Evolutionary conservation across 2,888 invertebrate genomes (phyloP), one percentile per base, ranked within the genome.

Genomic region (Ctenicera cuprea): DNA sequence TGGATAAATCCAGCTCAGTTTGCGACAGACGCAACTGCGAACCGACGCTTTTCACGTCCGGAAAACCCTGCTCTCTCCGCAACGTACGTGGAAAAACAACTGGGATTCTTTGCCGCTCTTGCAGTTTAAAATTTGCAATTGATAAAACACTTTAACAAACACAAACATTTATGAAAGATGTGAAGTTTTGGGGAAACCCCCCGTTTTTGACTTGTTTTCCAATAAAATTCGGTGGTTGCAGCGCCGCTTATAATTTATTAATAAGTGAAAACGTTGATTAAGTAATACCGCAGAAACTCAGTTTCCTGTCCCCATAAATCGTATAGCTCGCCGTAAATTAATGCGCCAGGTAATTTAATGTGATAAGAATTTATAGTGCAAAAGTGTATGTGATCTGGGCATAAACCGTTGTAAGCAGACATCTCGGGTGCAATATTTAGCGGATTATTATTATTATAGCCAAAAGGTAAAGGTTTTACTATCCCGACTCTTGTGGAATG

Each of bases 1-100:
- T 79, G 82, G 82, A 81, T 80, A 79, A 80, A 79, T 82, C 80
- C 79, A 82, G 82, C 83, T 81, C 82, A 83, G 83, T 82, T 81
- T 80, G 79, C 79, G 77, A 79, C 77, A 79, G 80, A 78, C 80
- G 80, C 77, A 83, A 75, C 76, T 69, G 65, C 73, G 75, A 68
- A 73, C 65, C 72, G 76, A 74, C 67, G 71, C 45, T 78, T 77
- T 78, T 73, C 78, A 62, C 74, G 41, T 33, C 62, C 67, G 71
- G 76, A 75, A 77, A 77, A 71, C 18, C n/a, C 70, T 64, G 68
- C 78, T 77, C 73, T 65, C 57, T 57, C 38, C 73, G 38, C 18
- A 59, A 8, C 59, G 59, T 59, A 57, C 57, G 59, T 38, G 59
- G 59, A 59, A 38, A 41, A 26, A 14, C 7, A 20, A n/a, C 30